Conservation (phyloP, 37 sponge, comb jelly and placozoan genomes). For the Petrosia ficiformis region DNA sequence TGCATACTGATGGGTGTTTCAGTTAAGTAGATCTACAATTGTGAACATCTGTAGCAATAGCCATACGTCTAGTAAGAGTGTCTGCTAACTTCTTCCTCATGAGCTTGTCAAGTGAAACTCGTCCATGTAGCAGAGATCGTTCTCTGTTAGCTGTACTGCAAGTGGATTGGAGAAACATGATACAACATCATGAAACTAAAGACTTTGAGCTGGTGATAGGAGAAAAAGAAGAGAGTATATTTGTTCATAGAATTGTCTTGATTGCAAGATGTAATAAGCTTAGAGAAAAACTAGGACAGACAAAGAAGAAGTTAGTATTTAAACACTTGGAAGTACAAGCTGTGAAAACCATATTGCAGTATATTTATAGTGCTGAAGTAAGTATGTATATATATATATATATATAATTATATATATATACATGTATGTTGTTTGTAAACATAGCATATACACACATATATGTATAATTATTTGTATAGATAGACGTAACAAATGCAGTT, state of each 20-base stretch:
- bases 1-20: too few species aligned
- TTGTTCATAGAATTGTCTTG: slow-evolving; percentile 39
- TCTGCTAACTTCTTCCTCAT: too few species aligned
- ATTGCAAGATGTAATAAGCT: slow-evolving; percentile 52
- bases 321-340: not conserved
- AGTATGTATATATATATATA: not conserved
- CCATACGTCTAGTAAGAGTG: too few species aligned
- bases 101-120: too few species aligned
- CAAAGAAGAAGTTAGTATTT: slow-evolving; percentile 4
- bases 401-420: slow-evolving; percentile 14
- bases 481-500: slow-evolving; percentile 1
- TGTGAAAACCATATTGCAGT: slow-evolving; percentile 40
- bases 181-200: slow-evolving; percentile 12
- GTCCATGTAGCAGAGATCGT: too few species aligned
- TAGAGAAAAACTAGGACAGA: slow-evolving; percentile 25
- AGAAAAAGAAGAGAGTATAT: slow-evolving; percentile 15
- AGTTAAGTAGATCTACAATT: too few species aligned
- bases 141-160: slow-evolving; percentile 12
- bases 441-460: too few species aligned
- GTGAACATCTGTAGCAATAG: too few species aligned
- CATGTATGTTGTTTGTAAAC: slow-evolving; percentile 16
- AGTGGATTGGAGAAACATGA: slow-evolving; percentile 33
- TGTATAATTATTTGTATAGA: slow-evolving; percentile 8
- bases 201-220: slow-evolving; percentile 53
- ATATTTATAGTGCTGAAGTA: slow-evolving; percentile 83